A percentile compares a stretch with the other conserved stretches of the same genome.
Evolutionary conservation across 2,888 invertebrate species (phyloP).

Genomic region (Acleris sparsana): DNA sequence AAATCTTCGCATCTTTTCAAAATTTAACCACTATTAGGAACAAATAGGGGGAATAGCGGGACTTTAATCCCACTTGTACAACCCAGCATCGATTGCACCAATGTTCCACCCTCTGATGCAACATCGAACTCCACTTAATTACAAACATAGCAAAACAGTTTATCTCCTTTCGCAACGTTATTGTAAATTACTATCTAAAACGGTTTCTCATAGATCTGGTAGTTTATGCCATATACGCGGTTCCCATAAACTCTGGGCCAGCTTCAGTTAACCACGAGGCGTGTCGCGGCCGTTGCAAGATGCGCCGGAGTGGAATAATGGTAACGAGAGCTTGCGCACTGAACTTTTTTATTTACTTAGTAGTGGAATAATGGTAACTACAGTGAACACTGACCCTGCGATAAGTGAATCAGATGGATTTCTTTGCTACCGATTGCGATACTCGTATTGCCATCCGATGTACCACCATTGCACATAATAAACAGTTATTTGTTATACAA

Average conservation of each 20-base stretch:
- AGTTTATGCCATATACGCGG: constrained; percentile 13
- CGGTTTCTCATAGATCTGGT: background rate
- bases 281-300: constrained; percentile 11
- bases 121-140: background rate
- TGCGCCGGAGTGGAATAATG: background rate
- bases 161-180: constrained; percentile 3
- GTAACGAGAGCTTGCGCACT: background rate
- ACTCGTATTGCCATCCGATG: too few species aligned
- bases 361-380: too few species aligned
- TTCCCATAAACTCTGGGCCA: constrained; percentile 3
- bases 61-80: too few species aligned
- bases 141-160: background rate
- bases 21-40: too few species aligned
- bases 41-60: too few species aligned
- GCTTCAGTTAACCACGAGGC: background rate
- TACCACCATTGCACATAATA: too few species aligned
- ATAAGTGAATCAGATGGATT: too few species aligned
- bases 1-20: too few species aligned
- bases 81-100: too few species aligned
- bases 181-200: constrained; percentile 4
- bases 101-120: background rate
- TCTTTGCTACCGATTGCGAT: too few species aligned
- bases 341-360: background rate
- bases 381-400: too few species aligned
- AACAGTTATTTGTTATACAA: too few species aligned